These are phyloP conservation scores for Phenganax stokvisi DNA, from an alignment of 92 coral and sea anemone genomes.

Conservation along the genomic window DNA sequence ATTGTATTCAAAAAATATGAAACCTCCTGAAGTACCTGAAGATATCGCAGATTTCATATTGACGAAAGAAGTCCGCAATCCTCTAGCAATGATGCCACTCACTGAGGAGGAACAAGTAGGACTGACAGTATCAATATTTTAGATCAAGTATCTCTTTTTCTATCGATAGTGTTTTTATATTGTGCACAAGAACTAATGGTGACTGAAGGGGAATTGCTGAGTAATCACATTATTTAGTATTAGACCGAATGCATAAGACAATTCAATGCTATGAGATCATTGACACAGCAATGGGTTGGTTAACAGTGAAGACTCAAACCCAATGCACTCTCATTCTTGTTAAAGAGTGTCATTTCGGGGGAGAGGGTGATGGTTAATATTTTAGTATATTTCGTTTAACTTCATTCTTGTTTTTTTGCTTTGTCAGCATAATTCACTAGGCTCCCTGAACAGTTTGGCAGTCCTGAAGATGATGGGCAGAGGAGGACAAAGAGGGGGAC, in stretches of 20 bases:
- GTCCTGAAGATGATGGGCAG: slow-evolving; percentile 93
- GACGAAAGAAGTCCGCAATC: slow-evolving; percentile 57
- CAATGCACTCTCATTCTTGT: no score
- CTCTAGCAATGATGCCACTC: slow-evolving; percentile 74
- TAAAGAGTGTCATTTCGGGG: no score
- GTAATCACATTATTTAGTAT: no score
- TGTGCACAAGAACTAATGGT: no score
- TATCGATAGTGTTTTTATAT: neutral
- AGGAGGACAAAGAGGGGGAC: slow-evolving; percentile 73
- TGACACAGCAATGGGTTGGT: no score
- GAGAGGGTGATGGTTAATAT: neutral
- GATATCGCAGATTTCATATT: slow-evolving; percentile 67
- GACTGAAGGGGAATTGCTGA: no score
- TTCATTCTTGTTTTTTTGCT: neutral
- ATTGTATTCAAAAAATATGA: slow-evolving; percentile 65
- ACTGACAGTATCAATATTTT: neutral
- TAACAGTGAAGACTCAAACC: no score
- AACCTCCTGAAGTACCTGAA: slow-evolving; percentile 57
- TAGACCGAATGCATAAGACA: no score
- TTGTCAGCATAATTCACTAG: slow-evolving; percentile 68
- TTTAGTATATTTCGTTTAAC: neutral
- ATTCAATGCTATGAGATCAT: no score
- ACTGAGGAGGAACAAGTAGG: slow-evolving; percentile 94
- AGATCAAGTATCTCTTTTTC: neutral
- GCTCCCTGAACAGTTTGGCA: slow-evolving; percentile 90